phyloP scores from a whole-genome alignment of 2,888 invertebrate species.

The Ormyrus thymus region DNA sequence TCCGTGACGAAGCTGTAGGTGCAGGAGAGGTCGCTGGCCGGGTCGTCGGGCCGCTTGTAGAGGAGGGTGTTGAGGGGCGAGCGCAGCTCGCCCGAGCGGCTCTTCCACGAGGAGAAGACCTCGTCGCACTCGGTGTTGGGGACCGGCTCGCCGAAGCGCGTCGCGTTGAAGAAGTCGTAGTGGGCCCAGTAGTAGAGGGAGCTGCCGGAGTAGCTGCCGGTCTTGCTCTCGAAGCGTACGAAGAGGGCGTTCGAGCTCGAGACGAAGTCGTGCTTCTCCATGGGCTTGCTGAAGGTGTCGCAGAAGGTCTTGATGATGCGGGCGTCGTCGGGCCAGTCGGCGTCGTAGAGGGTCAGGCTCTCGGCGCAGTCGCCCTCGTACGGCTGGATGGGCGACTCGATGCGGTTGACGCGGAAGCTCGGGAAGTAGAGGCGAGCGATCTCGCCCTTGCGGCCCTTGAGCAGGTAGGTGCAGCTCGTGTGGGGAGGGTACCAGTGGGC shows the following conservation, averaged over 20 bases:
- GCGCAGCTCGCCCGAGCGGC: constrained; percentile 84
- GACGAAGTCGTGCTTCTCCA: constrained; percentile 95
- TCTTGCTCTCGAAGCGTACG: constrained; percentile 92
- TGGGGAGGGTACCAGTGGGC: constrained; percentile 97
- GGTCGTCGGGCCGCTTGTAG: constrained; percentile 85
- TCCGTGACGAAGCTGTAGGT: constrained; percentile 90
- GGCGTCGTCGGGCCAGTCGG: constrained; percentile 91
- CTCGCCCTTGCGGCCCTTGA: constrained; percentile 90
- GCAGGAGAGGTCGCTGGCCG: constrained; percentile 86
- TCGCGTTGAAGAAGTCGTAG: constrained; percentile 95
- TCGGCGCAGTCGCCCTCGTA: constrained; percentile 94
- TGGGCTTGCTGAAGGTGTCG: constrained; percentile 93
- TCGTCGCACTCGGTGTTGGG: constrained; percentile 90
- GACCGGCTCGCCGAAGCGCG: constrained; percentile 88
- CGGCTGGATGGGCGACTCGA: constrained; percentile 90
- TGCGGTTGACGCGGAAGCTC: constrained; percentile 91
- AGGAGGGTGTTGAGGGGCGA: constrained; percentile 92
- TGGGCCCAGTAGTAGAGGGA: constrained; percentile 96
- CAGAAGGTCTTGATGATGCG: constrained; percentile 95
- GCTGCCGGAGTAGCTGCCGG: constrained; percentile 94
- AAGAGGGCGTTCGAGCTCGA: constrained; percentile 91
- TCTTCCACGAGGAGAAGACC: constrained; percentile 90
- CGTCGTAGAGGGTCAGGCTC: constrained; percentile 91
- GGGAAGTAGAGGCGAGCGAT: constrained; percentile 93
- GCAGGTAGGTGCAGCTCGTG: constrained; percentile 92